phyloP scores from a whole-genome alignment of 2,113 vertebrate genomes.

The Neolamprologus longior region DNA sequence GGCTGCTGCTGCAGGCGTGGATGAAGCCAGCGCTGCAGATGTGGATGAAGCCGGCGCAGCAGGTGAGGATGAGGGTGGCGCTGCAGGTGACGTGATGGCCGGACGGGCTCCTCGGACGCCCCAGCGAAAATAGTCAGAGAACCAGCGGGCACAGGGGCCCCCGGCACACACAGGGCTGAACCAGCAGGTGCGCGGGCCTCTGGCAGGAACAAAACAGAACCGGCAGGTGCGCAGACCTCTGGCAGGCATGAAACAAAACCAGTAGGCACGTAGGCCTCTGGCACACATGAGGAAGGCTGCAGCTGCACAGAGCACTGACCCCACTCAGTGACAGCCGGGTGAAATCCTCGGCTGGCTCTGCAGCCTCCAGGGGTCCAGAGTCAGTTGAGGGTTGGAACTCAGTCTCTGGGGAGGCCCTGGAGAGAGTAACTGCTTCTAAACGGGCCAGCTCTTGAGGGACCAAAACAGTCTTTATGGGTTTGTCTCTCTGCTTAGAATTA shows the following conservation, averaged over 20 bases:
- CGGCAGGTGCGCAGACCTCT: accelerated
- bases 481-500: background rate
- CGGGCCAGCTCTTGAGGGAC: background rate
- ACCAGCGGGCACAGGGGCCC: background rate
- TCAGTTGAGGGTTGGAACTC: background rate
- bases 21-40: accelerated
- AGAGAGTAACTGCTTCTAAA: background rate
- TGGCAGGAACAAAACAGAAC: background rate
- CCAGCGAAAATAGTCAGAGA: background rate
- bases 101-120: background rate
- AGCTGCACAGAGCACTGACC: background rate
- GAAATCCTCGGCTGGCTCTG: accelerated
- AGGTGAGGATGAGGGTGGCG: accelerated
- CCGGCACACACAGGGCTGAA: background rate
- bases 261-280: background rate
- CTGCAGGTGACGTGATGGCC: no score
- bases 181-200: accelerated
- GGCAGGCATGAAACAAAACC: background rate
- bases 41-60: accelerated
- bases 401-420: background rate
- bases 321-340: accelerated
- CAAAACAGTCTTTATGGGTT: background rate
- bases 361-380: background rate
- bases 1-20: accelerated
- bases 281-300: background rate